These are phyloP conservation scores for Girardinus metallicus DNA, from an alignment of 2,797 vertebrate genomes.

Conservation along the genomic window DNA sequence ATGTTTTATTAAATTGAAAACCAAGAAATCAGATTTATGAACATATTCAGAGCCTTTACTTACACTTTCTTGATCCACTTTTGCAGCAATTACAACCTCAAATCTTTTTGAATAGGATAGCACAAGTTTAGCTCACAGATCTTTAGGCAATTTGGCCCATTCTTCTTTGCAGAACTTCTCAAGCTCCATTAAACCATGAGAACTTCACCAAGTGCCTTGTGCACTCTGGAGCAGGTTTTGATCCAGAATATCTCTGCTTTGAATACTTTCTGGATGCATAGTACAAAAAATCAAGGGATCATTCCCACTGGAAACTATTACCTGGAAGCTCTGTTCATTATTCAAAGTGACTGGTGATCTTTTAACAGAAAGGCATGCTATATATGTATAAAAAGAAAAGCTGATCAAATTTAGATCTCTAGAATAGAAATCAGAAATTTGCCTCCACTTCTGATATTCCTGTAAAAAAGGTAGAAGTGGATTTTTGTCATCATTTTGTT, in stretches of 20 bases:
- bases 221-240: too few relatives aligned
- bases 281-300: neutral
- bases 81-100: too few relatives aligned
- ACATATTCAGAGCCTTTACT: too few relatives aligned
- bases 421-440: neutral
- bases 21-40: too few relatives aligned
- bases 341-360: neutral
- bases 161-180: neutral
- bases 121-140: neutral
- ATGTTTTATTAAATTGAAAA: too few relatives aligned
- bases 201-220: too few relatives aligned
- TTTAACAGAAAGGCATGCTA: too few relatives aligned
- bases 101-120: too few relatives aligned
- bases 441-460: neutral
- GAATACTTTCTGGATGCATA: neutral
- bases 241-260: too few relatives aligned
- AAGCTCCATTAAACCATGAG: neutral
- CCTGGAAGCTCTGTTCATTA: neutral
- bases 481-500: neutral
- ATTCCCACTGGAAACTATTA: slow-evolving; percentile 14
- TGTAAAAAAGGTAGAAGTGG: neutral
- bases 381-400: neutral
- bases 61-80: too few relatives aligned
- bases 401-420: neutral
- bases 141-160: neutral